These are phyloP conservation scores for Bemisia tabaci DNA, from an alignment of 1,140 invertebrate species.

Conservation along the genomic window DNA sequence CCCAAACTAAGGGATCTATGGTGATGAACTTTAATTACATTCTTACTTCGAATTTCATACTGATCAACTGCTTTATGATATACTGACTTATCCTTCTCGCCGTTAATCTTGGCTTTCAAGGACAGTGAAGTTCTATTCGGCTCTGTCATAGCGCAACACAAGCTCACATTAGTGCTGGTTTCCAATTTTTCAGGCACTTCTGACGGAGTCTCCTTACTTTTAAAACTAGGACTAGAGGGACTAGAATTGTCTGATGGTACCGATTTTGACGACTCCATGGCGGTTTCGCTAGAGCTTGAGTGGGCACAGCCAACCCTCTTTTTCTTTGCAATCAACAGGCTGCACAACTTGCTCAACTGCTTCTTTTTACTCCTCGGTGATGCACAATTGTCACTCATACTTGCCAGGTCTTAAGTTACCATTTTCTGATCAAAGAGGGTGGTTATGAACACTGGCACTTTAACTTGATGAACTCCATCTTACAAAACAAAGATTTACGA, in stretches of 20 bases:
- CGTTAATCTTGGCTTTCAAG: constrained; percentile 11
- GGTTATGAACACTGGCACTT: no score
- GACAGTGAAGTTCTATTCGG: constrained; percentile 8
- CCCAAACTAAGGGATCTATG: constrained; percentile 16
- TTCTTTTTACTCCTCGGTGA: neutral
- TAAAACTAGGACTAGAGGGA: neutral
- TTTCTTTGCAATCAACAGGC: neutral
- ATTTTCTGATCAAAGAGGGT: no score
- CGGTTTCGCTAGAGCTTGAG: neutral
- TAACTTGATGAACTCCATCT: no score
- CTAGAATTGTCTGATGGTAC: neutral
- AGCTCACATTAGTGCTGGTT: constrained; percentile 21
- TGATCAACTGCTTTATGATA: neutral
- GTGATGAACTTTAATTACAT: constrained; percentile 23
- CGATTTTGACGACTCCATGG: neutral
- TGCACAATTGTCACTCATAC: neutral
- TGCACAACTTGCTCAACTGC: neutral
- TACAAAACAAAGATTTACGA: no score
- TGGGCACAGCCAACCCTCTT: neutral
- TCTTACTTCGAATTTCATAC: constrained; percentile 24
- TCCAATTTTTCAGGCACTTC: neutral
- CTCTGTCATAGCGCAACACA: constrained; percentile 25
- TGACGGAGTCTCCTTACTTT: neutral
- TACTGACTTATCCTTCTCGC: constrained; percentile 13
- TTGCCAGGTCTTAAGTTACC: neutral